Evolutionary conservation across 2,797 vertebrate genomes (phyloP).

Genomic region (Ciconia nigra): DNA sequence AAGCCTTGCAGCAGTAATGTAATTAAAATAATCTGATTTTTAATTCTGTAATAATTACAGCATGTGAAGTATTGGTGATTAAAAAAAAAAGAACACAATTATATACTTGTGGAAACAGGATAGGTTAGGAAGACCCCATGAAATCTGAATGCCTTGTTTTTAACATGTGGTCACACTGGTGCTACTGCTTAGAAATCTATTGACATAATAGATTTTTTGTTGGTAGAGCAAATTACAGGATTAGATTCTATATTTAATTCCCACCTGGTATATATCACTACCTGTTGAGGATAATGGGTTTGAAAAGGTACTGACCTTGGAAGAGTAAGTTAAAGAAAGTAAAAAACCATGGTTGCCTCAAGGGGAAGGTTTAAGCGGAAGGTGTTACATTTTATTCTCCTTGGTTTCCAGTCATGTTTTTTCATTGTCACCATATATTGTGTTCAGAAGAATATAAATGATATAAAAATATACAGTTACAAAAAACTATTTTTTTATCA

Average conservation of each 20-base stretch:
- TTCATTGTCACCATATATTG: background rate
- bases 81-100: background rate
- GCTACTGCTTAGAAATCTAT: background rate
- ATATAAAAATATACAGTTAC: background rate
- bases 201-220: background rate
- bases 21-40: background rate
- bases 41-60: background rate
- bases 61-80: background rate
- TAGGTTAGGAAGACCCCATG: background rate
- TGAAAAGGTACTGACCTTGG: background rate
- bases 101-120: background rate
- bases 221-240: background rate
- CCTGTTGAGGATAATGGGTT: background rate
- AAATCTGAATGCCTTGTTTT: background rate
- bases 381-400: background rate
- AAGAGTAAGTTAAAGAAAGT: background rate
- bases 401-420: background rate
- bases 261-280: background rate
- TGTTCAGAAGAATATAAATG: background rate
- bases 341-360: background rate
- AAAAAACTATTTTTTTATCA: background rate
- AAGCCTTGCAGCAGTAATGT: background rate
- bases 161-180: accelerated
- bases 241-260: background rate
- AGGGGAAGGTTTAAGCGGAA: background rate